A percentile compares a stretch with the other conserved stretches of the same genome.
Conservation (phyloP, 1,140 invertebrate genomes). For the Platyscapa corneri region DNA sequence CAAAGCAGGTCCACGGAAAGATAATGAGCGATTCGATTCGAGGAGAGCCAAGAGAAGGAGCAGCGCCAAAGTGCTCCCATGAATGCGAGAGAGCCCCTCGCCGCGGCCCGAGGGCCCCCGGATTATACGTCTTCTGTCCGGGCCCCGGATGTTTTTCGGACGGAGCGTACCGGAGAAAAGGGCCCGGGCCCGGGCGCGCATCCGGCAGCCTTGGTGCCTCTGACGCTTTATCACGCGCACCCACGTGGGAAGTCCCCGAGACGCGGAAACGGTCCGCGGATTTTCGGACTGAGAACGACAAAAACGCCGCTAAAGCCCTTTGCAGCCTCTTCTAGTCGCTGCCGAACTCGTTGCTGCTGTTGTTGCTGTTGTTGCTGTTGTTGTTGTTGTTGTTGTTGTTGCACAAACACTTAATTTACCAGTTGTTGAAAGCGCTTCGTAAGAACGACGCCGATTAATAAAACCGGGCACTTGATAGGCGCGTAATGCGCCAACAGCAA, state of each 20-base stretch:
- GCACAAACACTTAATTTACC: not conserved
- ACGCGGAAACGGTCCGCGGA: not conserved
- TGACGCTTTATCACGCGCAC: no score
- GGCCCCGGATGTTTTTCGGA: conserved; percentile 68
- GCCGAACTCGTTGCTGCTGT: no score
- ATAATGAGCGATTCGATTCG: conserved; percentile 47
- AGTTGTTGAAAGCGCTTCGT: not conserved
- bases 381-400: no score
- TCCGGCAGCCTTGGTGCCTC: not conserved
- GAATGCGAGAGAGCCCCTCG: conserved; percentile 6
- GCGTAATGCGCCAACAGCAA: no score
- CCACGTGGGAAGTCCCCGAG: not conserved
- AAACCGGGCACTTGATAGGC: not conserved
- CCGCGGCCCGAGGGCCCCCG: not conserved
- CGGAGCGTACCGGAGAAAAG: conserved; percentile 59
- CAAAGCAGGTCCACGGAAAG: conserved; percentile 24
- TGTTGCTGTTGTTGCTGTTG: no score
- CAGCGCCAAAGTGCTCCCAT: conserved; percentile 36
- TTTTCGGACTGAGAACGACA: no score
- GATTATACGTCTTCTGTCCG: conserved; percentile 5
- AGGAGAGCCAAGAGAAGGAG: conserved; percentile 13
- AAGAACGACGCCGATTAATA: not conserved
- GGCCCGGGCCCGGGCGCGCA: not conserved
- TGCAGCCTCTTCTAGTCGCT: no score
- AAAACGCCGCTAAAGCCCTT: not conserved